Base-by-base conservation (phyloP, 1,140 invertebrate genomes). In the Drosophila gunungcola region DNA sequence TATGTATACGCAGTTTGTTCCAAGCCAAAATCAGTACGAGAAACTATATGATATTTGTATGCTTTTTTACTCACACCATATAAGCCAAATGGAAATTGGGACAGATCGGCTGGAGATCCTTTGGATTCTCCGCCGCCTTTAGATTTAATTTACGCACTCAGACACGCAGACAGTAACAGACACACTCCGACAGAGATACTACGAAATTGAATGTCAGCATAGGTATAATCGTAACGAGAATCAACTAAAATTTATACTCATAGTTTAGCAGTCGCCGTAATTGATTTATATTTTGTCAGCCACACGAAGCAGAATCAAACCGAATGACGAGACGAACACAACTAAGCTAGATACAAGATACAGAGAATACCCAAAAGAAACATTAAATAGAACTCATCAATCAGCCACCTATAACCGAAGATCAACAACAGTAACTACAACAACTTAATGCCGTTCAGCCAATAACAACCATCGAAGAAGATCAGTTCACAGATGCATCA, bases 21-120 rank as follows among this genome's bases (percentile, higher is more conserved):
- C 60, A 75, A 80, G 62, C 57, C 64, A 60, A 90, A 67, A 51
- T 61, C 39, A 80, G 73, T 72, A 76, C 51, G 49, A 57, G 57
- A 85, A 88, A 69, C 73, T 65, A 73, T 75, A 77, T 73, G 78
- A 84, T 80, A 90, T 85, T 81, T 88, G 65, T 91, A 92, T 92
- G 85, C 89, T 92, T 92, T 92, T 91, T 89, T 86, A 81, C 76
- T 76, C 69, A 91, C 69, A 69, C 68, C 70, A 65, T 62, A 65
- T 55, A 74, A 38, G 51, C 72, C 72, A 43, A 70, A 45, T 77
- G 57, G 41, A 70, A 72, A 48, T 54, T 70, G 64, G 67, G 63
- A 69, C 46, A 64, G 62, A 84, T 36, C 39, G 56, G 68, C 75
- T 45, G 80, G 83, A 81, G 51, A 27, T 51, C 64, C 57, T 62